Evolutionary conservation across 2,113 vertebrate genomes (phyloP).

Genomic region (Phoenicopterus ruber): DNA sequence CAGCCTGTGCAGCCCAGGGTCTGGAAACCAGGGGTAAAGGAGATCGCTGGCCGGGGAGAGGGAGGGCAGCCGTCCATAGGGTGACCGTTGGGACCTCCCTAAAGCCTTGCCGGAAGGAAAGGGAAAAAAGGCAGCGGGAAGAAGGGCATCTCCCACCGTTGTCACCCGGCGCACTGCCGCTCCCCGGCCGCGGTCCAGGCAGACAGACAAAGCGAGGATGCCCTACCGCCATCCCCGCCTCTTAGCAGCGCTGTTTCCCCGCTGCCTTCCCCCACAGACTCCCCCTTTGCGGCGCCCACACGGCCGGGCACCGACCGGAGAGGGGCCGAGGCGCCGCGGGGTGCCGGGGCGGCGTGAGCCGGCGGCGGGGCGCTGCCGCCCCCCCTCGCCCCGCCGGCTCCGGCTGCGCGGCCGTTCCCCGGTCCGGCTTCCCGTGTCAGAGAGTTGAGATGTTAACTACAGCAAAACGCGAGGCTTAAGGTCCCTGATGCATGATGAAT

Average conservation of each 20-base stretch:
- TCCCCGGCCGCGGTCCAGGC: not conserved
- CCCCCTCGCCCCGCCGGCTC: not conserved
- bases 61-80: accelerated
- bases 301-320: accelerated
- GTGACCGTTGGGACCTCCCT: not conserved
- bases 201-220: not conserved
- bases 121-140: not conserved
- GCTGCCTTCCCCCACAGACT: not conserved
- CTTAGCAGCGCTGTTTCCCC: not conserved
- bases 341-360: no score
- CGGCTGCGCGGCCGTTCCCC: not conserved
- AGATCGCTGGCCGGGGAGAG: not conserved
- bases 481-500: slow-evolving; percentile 73
- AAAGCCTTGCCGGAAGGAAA: not conserved
- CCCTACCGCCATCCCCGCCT: not conserved
- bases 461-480: slow-evolving; percentile 65
- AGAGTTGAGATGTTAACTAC: slow-evolving; percentile 73
- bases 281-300: accelerated
- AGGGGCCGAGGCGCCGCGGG: accelerated
- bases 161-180: not conserved
- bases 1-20: not conserved
- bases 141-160: not conserved
- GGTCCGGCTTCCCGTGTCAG: not conserved
- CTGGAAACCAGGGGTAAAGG: not conserved
- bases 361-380: accelerated